These are phyloP conservation scores for Saccostrea echinata DNA, from an alignment of 1,140 invertebrate genomes.

Conservation along the genomic window DNA sequence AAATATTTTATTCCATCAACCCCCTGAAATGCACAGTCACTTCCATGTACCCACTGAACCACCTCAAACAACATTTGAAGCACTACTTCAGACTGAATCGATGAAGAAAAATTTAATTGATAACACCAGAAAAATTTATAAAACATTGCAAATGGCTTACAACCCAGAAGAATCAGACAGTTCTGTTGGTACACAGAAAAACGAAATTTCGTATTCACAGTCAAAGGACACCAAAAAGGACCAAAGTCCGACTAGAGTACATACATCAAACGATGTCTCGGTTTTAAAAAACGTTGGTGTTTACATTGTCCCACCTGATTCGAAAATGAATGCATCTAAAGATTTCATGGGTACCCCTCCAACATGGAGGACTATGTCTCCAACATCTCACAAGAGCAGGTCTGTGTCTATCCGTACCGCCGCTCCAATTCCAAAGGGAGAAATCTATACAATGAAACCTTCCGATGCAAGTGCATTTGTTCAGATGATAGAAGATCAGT, in stretches of 20 bases:
- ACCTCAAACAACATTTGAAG: constrained; percentile 4
- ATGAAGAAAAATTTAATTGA: constrained; percentile 27
- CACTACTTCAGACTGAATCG: constrained; percentile 5
- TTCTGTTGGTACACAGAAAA: not conserved
- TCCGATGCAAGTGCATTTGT: not conserved
- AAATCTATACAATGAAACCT: constrained; percentile 27
- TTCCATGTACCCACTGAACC: not conserved
- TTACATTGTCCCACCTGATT: constrained; percentile 11
- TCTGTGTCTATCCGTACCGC: not conserved
- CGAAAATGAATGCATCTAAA: not conserved
- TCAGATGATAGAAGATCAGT: constrained; percentile 17
- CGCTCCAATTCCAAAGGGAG: not conserved
- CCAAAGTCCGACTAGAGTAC: not conserved
- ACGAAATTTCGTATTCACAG: not conserved
- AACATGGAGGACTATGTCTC: not conserved
- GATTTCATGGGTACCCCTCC: constrained; percentile 17
- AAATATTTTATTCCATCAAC: not conserved
- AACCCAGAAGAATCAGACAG: not conserved
- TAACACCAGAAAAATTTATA: not conserved
- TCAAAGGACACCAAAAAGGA: not conserved
- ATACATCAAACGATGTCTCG: not conserved
- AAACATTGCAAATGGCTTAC: constrained; percentile 20
- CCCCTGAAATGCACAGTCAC: not conserved
- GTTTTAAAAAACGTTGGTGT: not conserved
- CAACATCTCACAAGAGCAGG: not conserved